Evolutionary conservation across 1,140 invertebrate genomes (phyloP), one percentile per base, ranked within the genome.

Genomic region (Laupala kohalensis): DNA sequence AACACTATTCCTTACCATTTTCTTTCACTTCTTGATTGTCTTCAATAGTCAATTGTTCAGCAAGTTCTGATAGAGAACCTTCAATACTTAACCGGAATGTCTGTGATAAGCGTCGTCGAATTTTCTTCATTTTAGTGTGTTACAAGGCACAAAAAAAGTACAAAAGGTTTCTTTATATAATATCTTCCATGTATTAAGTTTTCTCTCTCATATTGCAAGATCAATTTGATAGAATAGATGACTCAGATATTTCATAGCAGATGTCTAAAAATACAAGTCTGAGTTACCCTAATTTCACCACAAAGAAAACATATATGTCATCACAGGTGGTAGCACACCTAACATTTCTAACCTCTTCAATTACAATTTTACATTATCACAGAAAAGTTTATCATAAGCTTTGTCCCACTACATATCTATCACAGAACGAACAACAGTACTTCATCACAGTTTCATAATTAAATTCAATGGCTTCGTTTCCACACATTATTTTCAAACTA

Each of bases 31-130:
- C 77, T 30, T 76, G 76, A 75, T 80, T 79, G 74, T 83, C 82
- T 69, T 83, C 81, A 30, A 82, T 78, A 23, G 81, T 81, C n/a
- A 83, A 76, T 63, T 82, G 81, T 75, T 83, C 82, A 1, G 82
- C 81, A 23, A 84, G 76, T 71, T 83, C 82, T 5, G 82, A 82
- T 28, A 84, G 76, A 67, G 81, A 82, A 28, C 82, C 81, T 74
- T 83, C 82, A 25, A 83, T 77, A 71, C 77, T 79, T 53, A 79
- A 76, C 25, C 81, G 78, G 74, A 84, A 80, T 62, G 82, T 83
- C 71, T 81, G 80, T 6, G 83, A 84, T 64, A 84, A 76, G n/a
- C 83, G 78, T 64, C 83, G 77, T 69, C 82, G 81, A 62, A 84
- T 80, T 73, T 82, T 81, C 75, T 83, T 82, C 74, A 84, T 73